A percentile compares a stretch with the other conserved stretches of the same genome.
These are phyloP conservation scores for Aleiodes leptofemur DNA, from an alignment of 2,888 invertebrate genomes.

Conservation along the genomic window DNA sequence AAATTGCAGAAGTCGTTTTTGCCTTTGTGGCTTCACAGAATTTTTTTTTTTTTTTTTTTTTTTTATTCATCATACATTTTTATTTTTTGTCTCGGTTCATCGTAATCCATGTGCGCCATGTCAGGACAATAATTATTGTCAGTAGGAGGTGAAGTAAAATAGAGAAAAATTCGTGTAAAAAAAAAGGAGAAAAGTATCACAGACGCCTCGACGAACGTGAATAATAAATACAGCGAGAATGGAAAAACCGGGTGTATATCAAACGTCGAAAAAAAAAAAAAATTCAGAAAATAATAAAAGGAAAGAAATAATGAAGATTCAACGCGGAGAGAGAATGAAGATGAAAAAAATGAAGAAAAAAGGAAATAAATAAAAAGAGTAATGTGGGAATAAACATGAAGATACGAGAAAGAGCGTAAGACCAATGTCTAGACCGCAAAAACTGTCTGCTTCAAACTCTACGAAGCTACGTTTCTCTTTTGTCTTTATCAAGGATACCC, in stretches of 20 bases:
- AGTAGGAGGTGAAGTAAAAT: not conserved
- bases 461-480: conserved; percentile 6
- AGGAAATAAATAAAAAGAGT: not conserved
- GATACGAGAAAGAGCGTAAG: conserved; percentile 58
- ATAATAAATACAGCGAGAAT: conserved; percentile 34
- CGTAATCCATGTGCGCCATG: conserved; percentile 22
- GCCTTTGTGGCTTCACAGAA: not conserved
- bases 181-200: not conserved
- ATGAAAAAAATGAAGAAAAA: not conserved
- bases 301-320: conserved; percentile 38
- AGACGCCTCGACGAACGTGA: conserved; percentile 35
- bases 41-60: not conserved
- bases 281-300: conserved; percentile 34
- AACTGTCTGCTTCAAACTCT: conserved; percentile 40
- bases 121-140: conserved; percentile 38
- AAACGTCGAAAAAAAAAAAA: not conserved
- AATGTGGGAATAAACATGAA: conserved; percentile 40
- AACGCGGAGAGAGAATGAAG: conserved; percentile 23
- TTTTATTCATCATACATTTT: conserved; percentile 4
- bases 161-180: not conserved
- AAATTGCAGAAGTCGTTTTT: not conserved
- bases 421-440: conserved; percentile 51
- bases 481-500: conserved; percentile 28
- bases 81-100: conserved; percentile 7
- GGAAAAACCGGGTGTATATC: not conserved